Conservation (phyloP, 2,888 invertebrate species). For the Erpobdella octoculata region DNA sequence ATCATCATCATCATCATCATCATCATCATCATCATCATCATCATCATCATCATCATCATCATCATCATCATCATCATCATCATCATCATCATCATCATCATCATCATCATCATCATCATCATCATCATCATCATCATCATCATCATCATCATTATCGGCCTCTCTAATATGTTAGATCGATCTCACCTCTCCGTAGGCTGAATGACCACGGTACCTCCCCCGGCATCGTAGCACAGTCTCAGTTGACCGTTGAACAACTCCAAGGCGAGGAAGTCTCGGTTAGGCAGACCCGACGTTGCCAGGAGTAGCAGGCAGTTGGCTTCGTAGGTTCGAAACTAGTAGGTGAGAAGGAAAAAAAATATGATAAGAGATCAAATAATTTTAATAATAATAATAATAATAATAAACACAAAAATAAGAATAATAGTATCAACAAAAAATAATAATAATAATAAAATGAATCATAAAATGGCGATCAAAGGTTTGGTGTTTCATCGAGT, state of each 20-base stretch:
- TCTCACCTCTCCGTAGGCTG: not conserved
- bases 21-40: not conserved
- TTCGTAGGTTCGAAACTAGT: conserved; percentile 14
- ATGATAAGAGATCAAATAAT: too few relatives aligned
- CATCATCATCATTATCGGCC: not conserved
- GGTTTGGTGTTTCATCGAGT: too few relatives aligned
- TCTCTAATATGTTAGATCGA: not conserved
- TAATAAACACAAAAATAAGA: too few relatives aligned
- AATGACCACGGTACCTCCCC: conserved; percentile 1
- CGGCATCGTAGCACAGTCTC: conserved; percentile 10
- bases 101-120: not conserved
- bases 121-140: not conserved
- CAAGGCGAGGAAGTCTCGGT: conserved; percentile 13
- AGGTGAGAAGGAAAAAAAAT: too few relatives aligned
- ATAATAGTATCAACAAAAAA: not conserved
- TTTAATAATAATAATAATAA: too few relatives aligned
- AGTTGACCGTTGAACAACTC: conserved; percentile 7
- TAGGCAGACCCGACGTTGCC: not conserved
- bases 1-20: conserved; percentile 19
- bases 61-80: not conserved
- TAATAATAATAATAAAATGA: not conserved
- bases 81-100: not conserved
- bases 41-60: not conserved
- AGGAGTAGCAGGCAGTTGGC: conserved; percentile 3
- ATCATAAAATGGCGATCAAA: too few relatives aligned